These are phyloP conservation scores for Erannis defoliaria DNA, from an alignment of 2,888 invertebrate genomes.

Conservation along the genomic window DNA sequence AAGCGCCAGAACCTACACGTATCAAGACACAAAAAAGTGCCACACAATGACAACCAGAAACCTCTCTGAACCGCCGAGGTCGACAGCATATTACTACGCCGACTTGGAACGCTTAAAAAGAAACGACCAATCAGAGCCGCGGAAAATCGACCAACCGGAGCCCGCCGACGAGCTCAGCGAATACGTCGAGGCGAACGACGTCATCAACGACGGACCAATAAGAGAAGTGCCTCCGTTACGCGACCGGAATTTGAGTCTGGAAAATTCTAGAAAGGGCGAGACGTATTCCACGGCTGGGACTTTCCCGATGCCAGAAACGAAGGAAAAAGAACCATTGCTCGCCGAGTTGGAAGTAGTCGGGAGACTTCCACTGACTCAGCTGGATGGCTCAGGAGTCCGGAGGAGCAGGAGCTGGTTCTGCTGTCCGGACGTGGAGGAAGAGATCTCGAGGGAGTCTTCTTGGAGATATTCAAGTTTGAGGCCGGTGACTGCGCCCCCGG, in stretches of 20 bases:
- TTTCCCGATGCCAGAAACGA: constrained; percentile 80
- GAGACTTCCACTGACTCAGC: constrained; percentile 69
- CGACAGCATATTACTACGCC: constrained; percentile 87
- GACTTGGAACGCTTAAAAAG: constrained; percentile 85
- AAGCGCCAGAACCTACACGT: constrained; percentile 14
- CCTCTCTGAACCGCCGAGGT: constrained; percentile 85
- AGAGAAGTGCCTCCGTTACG: constrained; percentile 72
- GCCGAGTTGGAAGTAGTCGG: constrained; percentile 79
- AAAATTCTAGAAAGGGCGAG: constrained; percentile 57
- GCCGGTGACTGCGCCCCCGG: constrained; percentile 75
- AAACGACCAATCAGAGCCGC: constrained; percentile 44
- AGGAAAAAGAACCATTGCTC: constrained; percentile 76
- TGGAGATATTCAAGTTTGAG: constrained; percentile 79
- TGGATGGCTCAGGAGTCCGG: constrained; percentile 75
- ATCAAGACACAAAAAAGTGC: constrained; percentile 26
- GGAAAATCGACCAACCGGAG: constrained; percentile 40
- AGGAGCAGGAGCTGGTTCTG: constrained; percentile 88
- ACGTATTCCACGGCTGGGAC: constrained; percentile 83
- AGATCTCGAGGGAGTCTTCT: constrained; percentile 74
- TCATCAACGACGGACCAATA: constrained; percentile 68
- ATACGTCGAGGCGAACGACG: constrained; percentile 70
- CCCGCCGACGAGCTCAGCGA: constrained; percentile 82
- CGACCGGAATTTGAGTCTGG: constrained; percentile 61
- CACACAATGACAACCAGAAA: constrained; percentile 69
- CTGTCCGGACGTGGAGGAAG: constrained; percentile 80